Percentiles rank a stretch among this genome's conserved stretches.
These are phyloP conservation scores for Anoura caudifer DNA, from an alignment of 2,113 vertebrate genomes.

Conservation along the genomic window DNA sequence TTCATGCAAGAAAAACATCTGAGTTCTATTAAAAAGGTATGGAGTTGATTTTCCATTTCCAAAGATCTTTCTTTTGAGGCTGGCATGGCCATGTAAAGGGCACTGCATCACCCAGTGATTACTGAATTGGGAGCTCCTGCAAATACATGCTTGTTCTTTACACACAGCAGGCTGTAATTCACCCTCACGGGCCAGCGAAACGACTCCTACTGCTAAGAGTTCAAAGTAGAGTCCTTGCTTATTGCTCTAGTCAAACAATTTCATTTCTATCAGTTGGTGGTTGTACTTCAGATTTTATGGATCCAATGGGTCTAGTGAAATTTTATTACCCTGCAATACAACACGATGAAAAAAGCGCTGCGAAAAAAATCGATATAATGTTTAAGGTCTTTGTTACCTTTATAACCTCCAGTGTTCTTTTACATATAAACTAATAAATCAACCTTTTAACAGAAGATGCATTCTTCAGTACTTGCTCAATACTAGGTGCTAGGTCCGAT, in stretches of 20 bases:
- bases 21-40: neutral
- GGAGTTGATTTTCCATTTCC: conserved; percentile 11
- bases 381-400: conserved; percentile 77
- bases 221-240: conserved; percentile 81
- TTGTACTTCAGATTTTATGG: conserved; percentile 81
- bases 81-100: conserved; percentile 79
- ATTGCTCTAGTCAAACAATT: conserved; percentile 83
- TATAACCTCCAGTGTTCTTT: conserved; percentile 74
- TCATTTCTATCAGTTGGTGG: conserved; percentile 78
- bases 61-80: conserved; percentile 22
- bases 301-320: conserved; percentile 84
- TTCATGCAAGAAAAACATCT: neutral
- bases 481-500: conserved; percentile 50
- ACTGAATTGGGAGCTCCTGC: conserved; percentile 56
- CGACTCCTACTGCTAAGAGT: conserved; percentile 75
- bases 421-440: conserved; percentile 76
- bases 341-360: conserved; percentile 78
- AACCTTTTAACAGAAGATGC: conserved; percentile 67
- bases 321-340: conserved; percentile 82
- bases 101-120: conserved; percentile 78
- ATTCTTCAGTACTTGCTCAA: conserved; percentile 56
- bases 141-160: conserved; percentile 69
- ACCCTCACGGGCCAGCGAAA: conserved; percentile 68
- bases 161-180: conserved; percentile 77
- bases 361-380: conserved; percentile 77